These are phyloP conservation scores for Plagodis pulveraria DNA, from an alignment of 2,888 invertebrate species.

Conservation along the genomic window DNA sequence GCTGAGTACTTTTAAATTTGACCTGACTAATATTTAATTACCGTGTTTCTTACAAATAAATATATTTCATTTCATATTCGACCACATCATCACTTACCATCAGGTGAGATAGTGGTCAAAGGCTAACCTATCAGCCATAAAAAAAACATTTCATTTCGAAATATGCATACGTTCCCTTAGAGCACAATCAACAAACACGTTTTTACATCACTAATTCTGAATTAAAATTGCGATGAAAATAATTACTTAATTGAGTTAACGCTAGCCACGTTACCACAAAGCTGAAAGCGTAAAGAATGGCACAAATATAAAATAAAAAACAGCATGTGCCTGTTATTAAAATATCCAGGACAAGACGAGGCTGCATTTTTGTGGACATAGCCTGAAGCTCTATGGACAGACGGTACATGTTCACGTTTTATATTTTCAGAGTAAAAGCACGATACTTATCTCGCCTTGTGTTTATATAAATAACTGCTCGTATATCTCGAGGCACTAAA, in stretches of 20 bases:
- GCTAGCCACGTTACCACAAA: slow-evolving; percentile 10
- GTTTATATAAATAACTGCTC: no score
- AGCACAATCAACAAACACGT: no score
- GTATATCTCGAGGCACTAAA: no score
- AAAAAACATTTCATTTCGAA: no score
- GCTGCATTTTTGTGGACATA: slow-evolving; percentile 12
- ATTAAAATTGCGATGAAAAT: slow-evolving; percentile 8
- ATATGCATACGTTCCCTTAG: background rate
- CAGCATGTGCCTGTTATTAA: slow-evolving; percentile 13
- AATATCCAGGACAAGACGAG: slow-evolving; percentile 18
- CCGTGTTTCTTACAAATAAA: no score
- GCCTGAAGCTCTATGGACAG: slow-evolving; percentile 4
- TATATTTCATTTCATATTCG: no score
- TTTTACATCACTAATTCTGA: slow-evolving; percentile 2
- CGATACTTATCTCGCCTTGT: no score
- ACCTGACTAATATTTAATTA: no score
- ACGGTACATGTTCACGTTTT: background rate
- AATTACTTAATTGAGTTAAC: slow-evolving; percentile 22
- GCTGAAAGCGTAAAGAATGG: slow-evolving; percentile 11
- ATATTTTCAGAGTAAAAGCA: background rate
- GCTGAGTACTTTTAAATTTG: no score
- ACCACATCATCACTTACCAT: no score
- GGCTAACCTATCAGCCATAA: no score
- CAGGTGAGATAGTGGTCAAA: no score
- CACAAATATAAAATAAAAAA: slow-evolving; percentile 14